Evolutionary conservation across 2,888 invertebrate genomes (phyloP).

Genomic region (Erebia palarica): DNA sequence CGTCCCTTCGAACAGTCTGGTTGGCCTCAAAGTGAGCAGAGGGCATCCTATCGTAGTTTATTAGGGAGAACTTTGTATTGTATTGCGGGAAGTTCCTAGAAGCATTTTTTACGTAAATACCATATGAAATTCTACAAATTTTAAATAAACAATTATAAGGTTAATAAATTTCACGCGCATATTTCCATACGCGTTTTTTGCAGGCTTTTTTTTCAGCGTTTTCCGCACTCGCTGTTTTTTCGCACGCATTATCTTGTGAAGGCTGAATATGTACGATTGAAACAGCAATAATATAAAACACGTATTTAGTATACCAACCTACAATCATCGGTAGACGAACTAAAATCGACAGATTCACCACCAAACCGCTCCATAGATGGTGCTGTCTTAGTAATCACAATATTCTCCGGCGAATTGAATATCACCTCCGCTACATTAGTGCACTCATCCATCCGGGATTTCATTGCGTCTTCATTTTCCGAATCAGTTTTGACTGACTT

Average conservation of each 20-base stretch:
- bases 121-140: not conserved
- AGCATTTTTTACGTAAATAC: not conserved
- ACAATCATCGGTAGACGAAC: conserved; percentile 58
- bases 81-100: conserved; percentile 32
- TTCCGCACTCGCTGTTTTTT: no score
- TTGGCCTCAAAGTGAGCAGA: conserved; percentile 59
- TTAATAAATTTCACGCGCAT: no score
- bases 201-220: no score
- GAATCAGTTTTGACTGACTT: conserved; percentile 66
- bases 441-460: conserved; percentile 34
- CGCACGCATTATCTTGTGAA: no score
- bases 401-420: conserved; percentile 64
- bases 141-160: no score
- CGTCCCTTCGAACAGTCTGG: conserved; percentile 54
- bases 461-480: conserved; percentile 60
- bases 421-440: conserved; percentile 50
- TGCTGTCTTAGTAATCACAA: conserved; percentile 71
- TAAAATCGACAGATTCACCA: conserved; percentile 32
- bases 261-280: no score
- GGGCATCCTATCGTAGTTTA: conserved; percentile 66
- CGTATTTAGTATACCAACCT: conserved; percentile 24
- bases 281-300: not conserved
- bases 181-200: no score
- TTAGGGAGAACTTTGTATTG: conserved; percentile 65
- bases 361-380: conserved; percentile 65